Evolutionary conservation across 92 coral and sea anemone genomes (phyloP).

Genomic region (Umimayanthus kanabou): DNA sequence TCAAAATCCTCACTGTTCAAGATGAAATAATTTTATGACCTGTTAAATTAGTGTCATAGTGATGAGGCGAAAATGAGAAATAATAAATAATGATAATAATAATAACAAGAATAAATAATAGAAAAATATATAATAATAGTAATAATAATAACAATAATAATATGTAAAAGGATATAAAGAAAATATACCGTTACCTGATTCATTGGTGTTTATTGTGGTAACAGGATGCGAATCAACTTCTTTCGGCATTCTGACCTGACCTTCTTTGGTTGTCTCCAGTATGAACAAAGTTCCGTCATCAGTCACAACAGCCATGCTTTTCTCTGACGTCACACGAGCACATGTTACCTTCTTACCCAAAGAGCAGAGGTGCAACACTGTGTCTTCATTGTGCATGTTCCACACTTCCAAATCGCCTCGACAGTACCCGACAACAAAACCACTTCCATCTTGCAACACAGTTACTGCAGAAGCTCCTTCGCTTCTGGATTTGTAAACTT

Average conservation of each 20-base stretch:
- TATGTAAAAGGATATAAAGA: too few relatives aligned
- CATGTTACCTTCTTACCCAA: conserved; percentile 29
- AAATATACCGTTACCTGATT: background rate
- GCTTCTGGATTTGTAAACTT: conserved; percentile 12
- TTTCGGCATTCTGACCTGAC: conserved; percentile 29
- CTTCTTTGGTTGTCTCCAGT: conserved; percentile 3
- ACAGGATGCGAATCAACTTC: conserved; percentile 10
- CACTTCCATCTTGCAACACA: conserved; percentile 25
- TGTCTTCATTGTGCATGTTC: conserved; percentile 13
- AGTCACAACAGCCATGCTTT: conserved; percentile 35
- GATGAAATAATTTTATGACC: too few relatives aligned
- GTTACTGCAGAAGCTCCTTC: conserved; percentile 30
- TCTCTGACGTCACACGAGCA: conserved; percentile 26
- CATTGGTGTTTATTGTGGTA: background rate
- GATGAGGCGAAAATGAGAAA: too few relatives aligned
- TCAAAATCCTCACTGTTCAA: too few relatives aligned
- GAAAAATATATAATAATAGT: too few relatives aligned
- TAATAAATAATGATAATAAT: too few relatives aligned
- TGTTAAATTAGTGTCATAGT: too few relatives aligned
- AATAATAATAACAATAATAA: too few relatives aligned
- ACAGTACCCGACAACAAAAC: conserved; percentile 27
- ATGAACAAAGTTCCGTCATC: conserved; percentile 48
- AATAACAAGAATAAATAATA: too few relatives aligned
- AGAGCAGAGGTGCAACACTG: conserved; percentile 12
- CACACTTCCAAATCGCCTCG: conserved; percentile 37